Evolutionary conservation across 2,113 vertebrate genomes (phyloP), one percentile per base, ranked within the genome.

Genomic region (Gopherus evgoodei): DNA sequence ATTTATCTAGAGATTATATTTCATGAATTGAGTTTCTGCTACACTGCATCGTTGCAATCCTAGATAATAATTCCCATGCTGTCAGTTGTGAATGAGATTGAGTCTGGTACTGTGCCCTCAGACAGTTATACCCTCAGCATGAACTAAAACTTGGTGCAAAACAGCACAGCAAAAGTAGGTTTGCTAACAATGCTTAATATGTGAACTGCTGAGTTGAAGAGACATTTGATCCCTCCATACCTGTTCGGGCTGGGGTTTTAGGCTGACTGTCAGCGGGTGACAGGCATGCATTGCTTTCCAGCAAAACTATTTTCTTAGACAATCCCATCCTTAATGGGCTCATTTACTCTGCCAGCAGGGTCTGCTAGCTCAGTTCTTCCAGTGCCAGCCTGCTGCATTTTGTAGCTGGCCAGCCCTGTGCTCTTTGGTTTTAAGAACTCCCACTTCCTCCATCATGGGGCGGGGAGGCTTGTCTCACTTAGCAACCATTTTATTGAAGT

Each of bases 101-200:
- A 72, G 35, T 47, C 21, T 76, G 38, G 44, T 76, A 3, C 22
- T 76, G 38, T 76, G 7, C 17, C 16, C 35, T 69, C 17, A n/a
- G 17, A 10, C 8, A 35, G 62, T n/a, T 65, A 69, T 19, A 38
- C 19, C 13, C 38, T 78, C 22, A 47, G 24, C 42, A 78, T 42
- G 44, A 47, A 78, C 22, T 78, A 78, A 78, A 78, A 47, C 42
- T 78, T 44, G 42, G 65, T 72, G n/a, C n/a, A 47, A 47, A 44
- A 44, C 42, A 75, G 69, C 69, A 75, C 78, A 62, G 44, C 76
- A 84, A 89, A 49, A 80, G 80, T 27, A 79, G 50, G 1, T 69
- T 31, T 83, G 0, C 35, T 10, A 53, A 5, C 14, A 69, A 1
- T n/a, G 3, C 47, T 4, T 76, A 31, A 31, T 52, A 19, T 1